phyloP scores from a whole-genome alignment of 2,113 vertebrate genomes.

The Nymphicus hollandicus region DNA sequence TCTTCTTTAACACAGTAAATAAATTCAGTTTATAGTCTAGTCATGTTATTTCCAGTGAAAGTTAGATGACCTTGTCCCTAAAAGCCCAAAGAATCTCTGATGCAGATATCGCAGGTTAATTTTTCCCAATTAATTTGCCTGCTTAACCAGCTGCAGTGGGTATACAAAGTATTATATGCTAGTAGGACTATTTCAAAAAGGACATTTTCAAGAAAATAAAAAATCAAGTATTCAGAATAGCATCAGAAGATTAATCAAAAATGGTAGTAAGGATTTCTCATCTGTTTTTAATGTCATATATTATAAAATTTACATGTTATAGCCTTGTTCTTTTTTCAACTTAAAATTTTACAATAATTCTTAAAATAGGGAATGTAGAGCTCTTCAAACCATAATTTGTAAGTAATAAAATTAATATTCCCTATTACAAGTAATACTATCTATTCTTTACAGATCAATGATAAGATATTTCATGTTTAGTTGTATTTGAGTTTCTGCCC shows the following conservation, averaged over 20 bases:
- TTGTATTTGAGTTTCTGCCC: neutral
- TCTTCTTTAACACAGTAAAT: neutral
- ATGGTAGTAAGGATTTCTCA: neutral
- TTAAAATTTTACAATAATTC: neutral
- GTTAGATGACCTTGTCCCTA: neutral
- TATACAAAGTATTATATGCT: neutral
- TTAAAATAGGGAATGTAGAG: neutral
- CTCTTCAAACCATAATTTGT: neutral
- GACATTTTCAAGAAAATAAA: neutral
- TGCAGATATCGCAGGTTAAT: neutral
- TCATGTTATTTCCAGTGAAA: neutral
- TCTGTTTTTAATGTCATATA: neutral
- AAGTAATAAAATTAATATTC: neutral
- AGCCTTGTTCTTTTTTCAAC: neutral
- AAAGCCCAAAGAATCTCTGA: neutral
- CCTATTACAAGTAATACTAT: neutral
- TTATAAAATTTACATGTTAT: neutral
- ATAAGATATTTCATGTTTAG: neutral
- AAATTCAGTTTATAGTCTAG: neutral
- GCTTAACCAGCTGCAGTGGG: neutral
- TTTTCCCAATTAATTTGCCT: neutral
- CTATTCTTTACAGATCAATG: neutral
- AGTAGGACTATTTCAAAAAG: neutral
- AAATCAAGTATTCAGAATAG: neutral
- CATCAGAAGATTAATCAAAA: neutral